A percentile compares a stretch with the other conserved stretches of the same genome.
phyloP scores from a whole-genome alignment of 2,888 invertebrate genomes.

The Eueremaeus valkanovi region DNA sequence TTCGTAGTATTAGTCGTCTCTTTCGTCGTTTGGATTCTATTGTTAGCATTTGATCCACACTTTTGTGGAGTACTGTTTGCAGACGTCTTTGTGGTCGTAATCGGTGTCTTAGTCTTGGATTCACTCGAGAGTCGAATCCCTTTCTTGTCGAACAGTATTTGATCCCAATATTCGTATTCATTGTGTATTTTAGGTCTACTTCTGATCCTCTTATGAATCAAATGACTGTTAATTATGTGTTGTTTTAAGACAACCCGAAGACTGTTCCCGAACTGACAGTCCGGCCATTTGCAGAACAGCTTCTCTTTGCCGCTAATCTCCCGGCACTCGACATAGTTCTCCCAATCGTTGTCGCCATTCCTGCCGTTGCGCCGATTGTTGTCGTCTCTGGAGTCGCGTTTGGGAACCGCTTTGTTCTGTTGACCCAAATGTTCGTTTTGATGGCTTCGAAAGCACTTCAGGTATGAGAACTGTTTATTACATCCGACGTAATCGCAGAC shows the following conservation, averaged over 20 bases:
- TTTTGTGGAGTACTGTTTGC: not conserved
- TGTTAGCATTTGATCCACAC: too few species aligned
- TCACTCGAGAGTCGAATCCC: slow-evolving; percentile 1
- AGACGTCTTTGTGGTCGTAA: not conserved
- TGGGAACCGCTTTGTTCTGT: not conserved
- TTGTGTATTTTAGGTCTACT: slow-evolving; percentile 16
- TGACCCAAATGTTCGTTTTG: not conserved
- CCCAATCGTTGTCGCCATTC: not conserved
- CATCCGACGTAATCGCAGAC: slow-evolving; percentile 3
- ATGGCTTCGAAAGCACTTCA: slow-evolving; percentile 20
- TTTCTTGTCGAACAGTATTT: not conserved
- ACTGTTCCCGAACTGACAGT: not conserved
- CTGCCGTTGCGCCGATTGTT: too few species aligned
- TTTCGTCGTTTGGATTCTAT: too few species aligned
- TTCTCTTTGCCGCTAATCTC: not conserved
- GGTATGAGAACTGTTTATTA: slow-evolving; percentile 19
- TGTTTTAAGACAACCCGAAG: not conserved
- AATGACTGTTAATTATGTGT: slow-evolving; percentile 30
- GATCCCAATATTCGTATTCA: slow-evolving; percentile 27
- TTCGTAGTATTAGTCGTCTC: not conserved
- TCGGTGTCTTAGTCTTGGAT: not conserved
- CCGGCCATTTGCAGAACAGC: not conserved
- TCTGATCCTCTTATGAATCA: slow-evolving; percentile 21
- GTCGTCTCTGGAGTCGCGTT: not conserved
- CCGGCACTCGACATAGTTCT: not conserved